Evolutionary conservation across 2,888 invertebrate genomes (phyloP), one percentile per base, ranked within the genome.

Genomic region (Hydrotaea cyrtoneurina): DNA sequence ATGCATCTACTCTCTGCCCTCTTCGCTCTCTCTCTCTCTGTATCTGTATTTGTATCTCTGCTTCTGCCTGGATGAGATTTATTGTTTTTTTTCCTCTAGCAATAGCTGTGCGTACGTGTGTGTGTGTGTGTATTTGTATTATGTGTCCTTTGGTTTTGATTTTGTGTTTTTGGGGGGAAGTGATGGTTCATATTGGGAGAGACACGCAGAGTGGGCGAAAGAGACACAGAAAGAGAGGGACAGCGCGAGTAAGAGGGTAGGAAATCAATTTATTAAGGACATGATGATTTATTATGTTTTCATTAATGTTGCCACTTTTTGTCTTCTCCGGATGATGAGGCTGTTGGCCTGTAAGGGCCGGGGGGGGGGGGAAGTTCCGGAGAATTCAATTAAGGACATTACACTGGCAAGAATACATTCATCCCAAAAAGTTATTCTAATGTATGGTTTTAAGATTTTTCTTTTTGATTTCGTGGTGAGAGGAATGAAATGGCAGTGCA

Each of bases 241-340:
- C 19, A 36, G 19, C 7, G 57, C 8, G 57, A 7, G 13, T 15
- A 26, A 19, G 69, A 39, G 43, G 39, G 23, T 21, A 76, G 76
- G 43, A 81, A 81, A 85, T 85, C 76, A 85, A 85, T 82, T 79
- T 85, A 69, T 79, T 79, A 79, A 74, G 66, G 76, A 59, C 78
- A 84, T 81, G 81, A 84, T 81, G 81, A 84, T 84, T 84, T 84
- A 76, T 79, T 84, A 76, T 71, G 74, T 75, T 80, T 82, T 80
- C 73, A 77, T 83, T 83, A 83, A 59, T 59, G 59, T 75, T 69
- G 69, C 69, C 69, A 69, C 23, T 46, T 69, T 46, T 21, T 66
- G 31, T n/a, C n/a, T n/a, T n/a, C n/a, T 31, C 17, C n/a, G 23
- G 62, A 23, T n/a, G 36, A 43, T 59, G 64, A 0, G 4, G n/a